A percentile compares a stretch with the other conserved stretches of the same genome.
These are phyloP conservation scores for Dendrolimus kikuchii DNA, from an alignment of 1,140 invertebrate genomes.

Conservation along the genomic window DNA sequence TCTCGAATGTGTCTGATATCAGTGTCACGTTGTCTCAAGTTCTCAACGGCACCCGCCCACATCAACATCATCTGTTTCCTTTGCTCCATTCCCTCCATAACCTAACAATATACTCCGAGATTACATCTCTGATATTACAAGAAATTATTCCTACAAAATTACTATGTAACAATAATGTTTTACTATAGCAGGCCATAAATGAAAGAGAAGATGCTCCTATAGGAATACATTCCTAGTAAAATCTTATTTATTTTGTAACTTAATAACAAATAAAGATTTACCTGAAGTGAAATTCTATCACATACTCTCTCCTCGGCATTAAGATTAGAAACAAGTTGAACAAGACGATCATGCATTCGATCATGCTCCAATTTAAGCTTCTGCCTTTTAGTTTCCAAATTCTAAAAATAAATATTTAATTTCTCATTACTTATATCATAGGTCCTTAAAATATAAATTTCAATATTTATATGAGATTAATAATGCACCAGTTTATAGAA, in stretches of 20 bases:
- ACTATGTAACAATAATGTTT: too few relatives aligned
- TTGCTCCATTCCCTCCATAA: slow-evolving; percentile 61
- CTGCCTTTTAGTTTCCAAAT: slow-evolving; percentile 69
- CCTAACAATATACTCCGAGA: slow-evolving; percentile 24
- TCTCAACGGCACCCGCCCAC: slow-evolving; percentile 73
- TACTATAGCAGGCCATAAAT: too few relatives aligned
- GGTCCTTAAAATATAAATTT: too few relatives aligned
- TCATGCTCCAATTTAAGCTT: slow-evolving; percentile 70
- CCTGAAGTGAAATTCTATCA: slow-evolving; percentile 67
- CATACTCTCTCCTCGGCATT: slow-evolving; percentile 70
- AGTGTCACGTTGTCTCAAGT: slow-evolving; percentile 70
- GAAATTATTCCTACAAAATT: too few relatives aligned
- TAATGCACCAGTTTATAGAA: too few relatives aligned
- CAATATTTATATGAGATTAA: too few relatives aligned
- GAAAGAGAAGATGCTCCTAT: too few relatives aligned
- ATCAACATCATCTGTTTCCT: slow-evolving; percentile 61
- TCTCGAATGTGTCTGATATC: slow-evolving; percentile 70
- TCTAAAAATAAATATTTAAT: slow-evolving; percentile 30
- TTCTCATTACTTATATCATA: background rate
- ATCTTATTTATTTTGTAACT: too few relatives aligned
- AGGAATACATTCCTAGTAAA: too few relatives aligned
- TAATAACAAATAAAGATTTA: too few relatives aligned
- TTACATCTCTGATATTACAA: too few relatives aligned
- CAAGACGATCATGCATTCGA: slow-evolving; percentile 56
- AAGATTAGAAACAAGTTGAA: slow-evolving; percentile 66